Evolutionary conservation across 1,140 invertebrate species (phyloP).

Genomic region (Drosophila watanabei): DNA sequence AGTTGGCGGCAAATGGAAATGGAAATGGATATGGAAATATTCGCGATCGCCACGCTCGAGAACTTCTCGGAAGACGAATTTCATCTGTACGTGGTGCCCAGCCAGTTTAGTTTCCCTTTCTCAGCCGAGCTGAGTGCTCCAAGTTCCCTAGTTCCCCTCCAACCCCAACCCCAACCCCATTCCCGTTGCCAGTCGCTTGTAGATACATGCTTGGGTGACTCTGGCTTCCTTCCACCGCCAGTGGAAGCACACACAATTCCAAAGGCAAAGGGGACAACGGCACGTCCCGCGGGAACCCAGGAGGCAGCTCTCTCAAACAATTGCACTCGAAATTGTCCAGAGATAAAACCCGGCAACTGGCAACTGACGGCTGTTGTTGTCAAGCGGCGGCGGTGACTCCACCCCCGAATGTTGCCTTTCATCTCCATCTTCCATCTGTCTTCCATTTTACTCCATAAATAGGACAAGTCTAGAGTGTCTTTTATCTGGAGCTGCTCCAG

Average conservation of each 20-base stretch:
- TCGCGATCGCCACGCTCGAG: constrained; percentile 55
- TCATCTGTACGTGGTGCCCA: constrained; percentile 52
- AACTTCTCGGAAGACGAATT: constrained; percentile 69
- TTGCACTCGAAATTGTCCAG: constrained; percentile 60
- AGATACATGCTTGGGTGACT: constrained; percentile 67
- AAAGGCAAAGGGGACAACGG: constrained; percentile 40
- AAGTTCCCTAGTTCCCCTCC: constrained; percentile 16
- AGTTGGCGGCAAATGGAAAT: constrained; percentile 64
- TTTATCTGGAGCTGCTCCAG: constrained; percentile 6
- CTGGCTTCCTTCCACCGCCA: constrained; percentile 57
- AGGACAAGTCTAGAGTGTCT: constrained; percentile 9
- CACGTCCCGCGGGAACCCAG: constrained; percentile 61
- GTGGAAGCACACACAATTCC: constrained; percentile 44
- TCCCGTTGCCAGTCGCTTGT: constrained; percentile 30
- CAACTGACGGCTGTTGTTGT: constrained; percentile 4
- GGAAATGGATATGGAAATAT: constrained; percentile 65
- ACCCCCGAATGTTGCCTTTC: constrained; percentile 18
- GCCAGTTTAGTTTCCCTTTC: constrained; percentile 43
- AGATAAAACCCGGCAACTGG: constrained; percentile 50
- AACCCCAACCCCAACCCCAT: not conserved
- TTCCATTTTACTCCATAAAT: constrained; percentile 18
- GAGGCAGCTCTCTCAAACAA: constrained; percentile 52
- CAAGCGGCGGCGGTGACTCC: constrained; percentile 14
- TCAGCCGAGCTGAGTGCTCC: not conserved
- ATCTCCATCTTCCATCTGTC: constrained; percentile 21